Conservation (phyloP, 2,797 vertebrate genomes). For the Pangasius djambal region DNA sequence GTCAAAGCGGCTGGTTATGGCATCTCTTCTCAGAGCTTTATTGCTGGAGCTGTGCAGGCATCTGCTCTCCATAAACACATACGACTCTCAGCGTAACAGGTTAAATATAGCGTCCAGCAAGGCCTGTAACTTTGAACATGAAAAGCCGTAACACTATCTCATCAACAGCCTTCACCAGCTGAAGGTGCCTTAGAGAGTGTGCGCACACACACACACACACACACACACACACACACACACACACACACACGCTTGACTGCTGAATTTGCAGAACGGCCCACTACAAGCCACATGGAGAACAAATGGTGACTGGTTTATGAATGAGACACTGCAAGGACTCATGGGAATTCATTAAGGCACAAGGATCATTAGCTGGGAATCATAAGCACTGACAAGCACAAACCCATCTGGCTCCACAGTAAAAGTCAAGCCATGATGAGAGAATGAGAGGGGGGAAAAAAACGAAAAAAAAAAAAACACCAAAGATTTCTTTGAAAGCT, state of each 20-base stretch:
- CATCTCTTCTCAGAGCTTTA: neutral
- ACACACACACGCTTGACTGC: conserved; percentile 5
- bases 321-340: conserved; percentile 5
- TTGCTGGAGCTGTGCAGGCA: conserved; percentile 28
- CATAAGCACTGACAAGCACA: neutral
- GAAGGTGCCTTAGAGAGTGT: conserved; percentile 11
- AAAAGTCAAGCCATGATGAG: neutral
- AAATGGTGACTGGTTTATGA: neutral
- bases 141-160: conserved; percentile 49
- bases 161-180: conserved; percentile 9
- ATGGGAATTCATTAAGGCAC: conserved; percentile 5
- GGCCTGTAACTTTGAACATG: conserved; percentile 43
- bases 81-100: conserved; percentile 21
- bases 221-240: neutral
- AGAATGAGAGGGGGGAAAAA: neutral
- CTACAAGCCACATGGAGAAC: neutral
- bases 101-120: conserved; percentile 49
- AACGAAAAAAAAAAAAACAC: neutral
- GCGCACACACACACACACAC: too few species aligned
- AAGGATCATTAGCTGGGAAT: conserved; percentile 18
- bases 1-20: conserved; percentile 12
- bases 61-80: conserved; percentile 40
- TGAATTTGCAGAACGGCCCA: neutral
- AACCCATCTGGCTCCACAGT: neutral
- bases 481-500: conserved; percentile 13